Base-by-base conservation (phyloP, 2,113 vertebrate genomes). In the Psittacula cyanocephala region DNA sequence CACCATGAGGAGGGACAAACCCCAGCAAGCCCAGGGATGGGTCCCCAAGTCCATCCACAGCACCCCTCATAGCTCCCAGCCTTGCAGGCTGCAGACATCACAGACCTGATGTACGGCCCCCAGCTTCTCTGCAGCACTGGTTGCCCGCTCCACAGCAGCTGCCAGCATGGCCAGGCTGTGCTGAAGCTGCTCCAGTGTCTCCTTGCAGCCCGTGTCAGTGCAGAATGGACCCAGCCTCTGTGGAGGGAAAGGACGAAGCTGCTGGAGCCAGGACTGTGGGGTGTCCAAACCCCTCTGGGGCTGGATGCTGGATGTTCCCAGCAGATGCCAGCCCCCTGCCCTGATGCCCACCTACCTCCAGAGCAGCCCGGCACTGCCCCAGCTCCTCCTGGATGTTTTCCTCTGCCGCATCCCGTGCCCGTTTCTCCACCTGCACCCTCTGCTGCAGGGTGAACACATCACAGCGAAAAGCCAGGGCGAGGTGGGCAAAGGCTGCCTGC, bases 41-140 rank as follows among this genome's bases (percentile, higher is more conserved):
- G 19, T 60, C 17, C n/a, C 41, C 88, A 25, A 11, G 41, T 5
- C 55, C 9, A 7, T 16, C 6, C 7, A 1, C 12, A 81, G 72
- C 68, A 13, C 13, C 52, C 28, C n/a, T 35, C 50, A 3, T 9
- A 7, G 1, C 19, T 64, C 12, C 78, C 13, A 8, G n/a, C 39
- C n/a, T 47, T 2, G 52, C 2, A 3, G 28, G 25, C 53, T 59
- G 13, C 33, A 59, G 57, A 59, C 57, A 59, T 59, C 10, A 28
- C 84, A 47, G 37, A 99, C 99, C 98, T 99, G 98, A 69, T 98
- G 98, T 6, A 98, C 98, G 3, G 99, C 98, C 8, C 99, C 99
- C 29, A 99, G 97, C 77, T 98, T 97, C 96, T 99, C 98, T 0
- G 99, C 98, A 0, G 98, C 98, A 13, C 94, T 97, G 70, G 97